phyloP scores from a whole-genome alignment of 2,888 invertebrate genomes.

The Uropetala carovei region DNA sequence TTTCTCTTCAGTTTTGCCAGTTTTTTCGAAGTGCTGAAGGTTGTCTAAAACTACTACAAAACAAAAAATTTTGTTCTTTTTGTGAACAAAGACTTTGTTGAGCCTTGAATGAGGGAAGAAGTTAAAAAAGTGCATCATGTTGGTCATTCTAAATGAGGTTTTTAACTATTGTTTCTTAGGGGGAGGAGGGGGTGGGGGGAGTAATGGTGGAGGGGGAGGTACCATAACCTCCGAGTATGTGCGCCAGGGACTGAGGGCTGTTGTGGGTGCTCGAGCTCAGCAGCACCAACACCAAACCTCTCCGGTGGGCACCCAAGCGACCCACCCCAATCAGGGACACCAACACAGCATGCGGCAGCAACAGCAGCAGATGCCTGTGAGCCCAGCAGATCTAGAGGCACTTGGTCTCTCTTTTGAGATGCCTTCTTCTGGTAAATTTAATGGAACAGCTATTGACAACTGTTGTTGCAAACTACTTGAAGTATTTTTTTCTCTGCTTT shows the following conservation, averaged over 20 bases:
- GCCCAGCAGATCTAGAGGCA: constrained; percentile 83
- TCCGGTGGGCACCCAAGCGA: constrained; percentile 20
- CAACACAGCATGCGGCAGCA: constrained; percentile 70
- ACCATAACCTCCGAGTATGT: constrained; percentile 86
- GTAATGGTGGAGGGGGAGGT: constrained; percentile 75
- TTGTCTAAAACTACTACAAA: no score
- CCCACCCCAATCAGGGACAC: constrained; percentile 31
- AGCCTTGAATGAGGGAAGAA: neutral
- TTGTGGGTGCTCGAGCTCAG: constrained; percentile 89
- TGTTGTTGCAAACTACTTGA: neutral
- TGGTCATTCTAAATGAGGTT: neutral
- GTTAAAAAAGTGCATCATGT: neutral
- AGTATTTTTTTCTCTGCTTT: neutral
- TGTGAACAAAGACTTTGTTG: constrained; percentile 17
- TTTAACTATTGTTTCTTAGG: neutral
- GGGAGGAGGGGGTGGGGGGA: constrained; percentile 71
- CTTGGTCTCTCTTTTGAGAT: constrained; percentile 79
- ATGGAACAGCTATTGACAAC: neutral
- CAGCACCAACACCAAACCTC: constrained; percentile 70
- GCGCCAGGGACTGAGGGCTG: constrained; percentile 92
- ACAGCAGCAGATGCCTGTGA: constrained; percentile 75
- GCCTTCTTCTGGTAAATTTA: constrained; percentile 68
- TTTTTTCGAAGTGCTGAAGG: no score
- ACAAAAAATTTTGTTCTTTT: no score
- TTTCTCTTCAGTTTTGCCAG: no score